phyloP scores from a whole-genome alignment of 2,888 invertebrate species.

The Onthophagus sagittarius region DNA sequence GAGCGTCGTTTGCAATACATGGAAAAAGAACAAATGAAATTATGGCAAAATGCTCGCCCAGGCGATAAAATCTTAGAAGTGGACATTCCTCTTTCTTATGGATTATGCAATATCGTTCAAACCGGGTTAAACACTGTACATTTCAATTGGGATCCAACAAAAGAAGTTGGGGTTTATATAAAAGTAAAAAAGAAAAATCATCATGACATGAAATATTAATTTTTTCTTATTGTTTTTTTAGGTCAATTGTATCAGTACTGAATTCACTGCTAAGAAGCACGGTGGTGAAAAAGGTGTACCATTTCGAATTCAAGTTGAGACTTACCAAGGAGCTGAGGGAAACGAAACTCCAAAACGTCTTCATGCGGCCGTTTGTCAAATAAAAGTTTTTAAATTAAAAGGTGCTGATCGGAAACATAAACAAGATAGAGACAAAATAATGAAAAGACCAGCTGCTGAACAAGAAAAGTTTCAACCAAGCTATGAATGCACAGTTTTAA shows the following conservation, averaged over 20 bases:
- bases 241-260: conserved; percentile 96
- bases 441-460: conserved; percentile 76
- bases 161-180: conserved; percentile 92
- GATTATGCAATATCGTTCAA: conserved; percentile 78
- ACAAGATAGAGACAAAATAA: conserved; percentile 92
- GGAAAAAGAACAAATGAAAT: conserved; percentile 88
- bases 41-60: conserved; percentile 86
- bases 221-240: conserved; percentile 39
- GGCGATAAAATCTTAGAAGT: conserved; percentile 89
- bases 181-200: conserved; percentile 58
- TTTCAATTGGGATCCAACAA: conserved; percentile 93
- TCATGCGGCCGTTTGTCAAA: conserved; percentile 93
- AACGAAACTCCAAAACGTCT: conserved; percentile 57
- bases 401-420: conserved; percentile 97
- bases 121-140: conserved; percentile 75
- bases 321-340: conserved; percentile 53
- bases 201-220: background rate
- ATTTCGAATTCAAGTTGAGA: conserved; percentile 93
- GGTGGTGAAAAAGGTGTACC: conserved; percentile 98
- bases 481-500: conserved; percentile 91
- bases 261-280: conserved; percentile 96
- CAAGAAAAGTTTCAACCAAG: conserved; percentile 93
- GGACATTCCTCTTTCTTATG: conserved; percentile 92
- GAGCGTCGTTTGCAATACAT: conserved; percentile 93
- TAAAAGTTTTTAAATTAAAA: conserved; percentile 91